These are phyloP conservation scores for Arvicanthis niloticus DNA, from an alignment of 2,113 vertebrate species.

Conservation along the genomic window DNA sequence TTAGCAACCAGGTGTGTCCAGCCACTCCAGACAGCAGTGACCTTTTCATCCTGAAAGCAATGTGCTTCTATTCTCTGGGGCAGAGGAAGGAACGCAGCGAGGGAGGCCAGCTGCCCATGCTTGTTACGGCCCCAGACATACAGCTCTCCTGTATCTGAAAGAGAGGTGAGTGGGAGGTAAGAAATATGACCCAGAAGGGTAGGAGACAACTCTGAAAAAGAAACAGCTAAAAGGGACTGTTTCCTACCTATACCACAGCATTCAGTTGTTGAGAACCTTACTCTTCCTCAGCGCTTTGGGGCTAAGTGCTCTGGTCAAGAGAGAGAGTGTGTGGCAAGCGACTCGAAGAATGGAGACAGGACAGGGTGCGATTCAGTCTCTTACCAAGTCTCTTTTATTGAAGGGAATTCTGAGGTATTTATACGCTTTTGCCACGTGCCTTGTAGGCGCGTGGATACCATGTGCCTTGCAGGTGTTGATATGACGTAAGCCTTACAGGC, in stretches of 20 bases:
- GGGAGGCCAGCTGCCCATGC: constrained; percentile 89
- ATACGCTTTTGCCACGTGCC: no score
- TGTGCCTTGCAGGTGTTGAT: no score
- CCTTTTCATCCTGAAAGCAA: constrained; percentile 88
- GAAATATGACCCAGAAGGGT: neutral
- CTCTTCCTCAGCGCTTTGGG: no score
- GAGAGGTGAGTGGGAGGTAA: constrained; percentile 28
- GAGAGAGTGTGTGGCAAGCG: no score
- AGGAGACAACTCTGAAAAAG: neutral
- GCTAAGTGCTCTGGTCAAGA: no score
- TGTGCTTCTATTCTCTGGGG: constrained; percentile 87
- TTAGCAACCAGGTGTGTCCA: constrained; percentile 94
- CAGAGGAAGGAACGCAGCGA: constrained; percentile 87
- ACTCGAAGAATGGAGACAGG: no score
- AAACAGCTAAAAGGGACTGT: neutral
- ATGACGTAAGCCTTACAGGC: no score
- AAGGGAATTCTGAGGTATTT: no score
- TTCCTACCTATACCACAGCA: neutral
- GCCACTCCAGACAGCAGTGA: constrained; percentile 91
- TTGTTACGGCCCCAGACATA: constrained; percentile 97
- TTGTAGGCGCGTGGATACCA: no score
- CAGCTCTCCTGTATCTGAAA: constrained; percentile 89
- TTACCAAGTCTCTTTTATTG: no score
- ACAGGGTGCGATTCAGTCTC: no score
- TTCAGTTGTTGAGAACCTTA: no score